These are phyloP conservation scores for Elegia similella DNA, from an alignment of 2,888 invertebrate genomes.

Conservation along the genomic window DNA sequence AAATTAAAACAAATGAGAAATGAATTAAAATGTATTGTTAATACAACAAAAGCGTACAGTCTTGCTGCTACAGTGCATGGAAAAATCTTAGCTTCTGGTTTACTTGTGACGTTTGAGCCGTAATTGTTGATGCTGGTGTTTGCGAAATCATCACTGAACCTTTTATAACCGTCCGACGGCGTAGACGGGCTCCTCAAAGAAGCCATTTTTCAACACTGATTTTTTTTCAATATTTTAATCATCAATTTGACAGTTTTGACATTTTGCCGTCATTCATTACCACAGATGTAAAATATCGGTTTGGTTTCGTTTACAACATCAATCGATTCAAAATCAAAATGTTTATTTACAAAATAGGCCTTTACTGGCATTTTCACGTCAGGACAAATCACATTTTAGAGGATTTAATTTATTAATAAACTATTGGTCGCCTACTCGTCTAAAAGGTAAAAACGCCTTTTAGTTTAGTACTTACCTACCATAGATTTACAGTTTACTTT, in stretches of 20 bases:
- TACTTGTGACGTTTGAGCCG: conserved; percentile 84
- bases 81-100: conserved; percentile 70
- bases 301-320: conserved; percentile 21
- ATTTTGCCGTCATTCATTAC: conserved; percentile 23
- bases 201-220: conserved; percentile 77
- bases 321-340: neutral
- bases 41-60: conserved; percentile 69
- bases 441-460: too few species aligned
- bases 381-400: too few species aligned
- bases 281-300: conserved; percentile 23
- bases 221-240: conserved; percentile 30
- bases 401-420: too few species aligned
- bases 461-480: too few species aligned
- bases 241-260: conserved; percentile 19
- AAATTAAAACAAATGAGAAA: conserved; percentile 72
- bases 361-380: too few species aligned
- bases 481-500: conserved; percentile 20
- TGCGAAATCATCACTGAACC: conserved; percentile 83
- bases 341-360: too few species aligned
- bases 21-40: conserved; percentile 74
- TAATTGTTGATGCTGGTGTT: conserved; percentile 81
- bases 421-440: too few species aligned
- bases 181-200: conserved; percentile 80
- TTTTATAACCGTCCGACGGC: conserved; percentile 84
- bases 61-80: conserved; percentile 73